Evolutionary conservation across 2,888 invertebrate species (phyloP).

Genomic region (Drosophila niveifrons): DNA sequence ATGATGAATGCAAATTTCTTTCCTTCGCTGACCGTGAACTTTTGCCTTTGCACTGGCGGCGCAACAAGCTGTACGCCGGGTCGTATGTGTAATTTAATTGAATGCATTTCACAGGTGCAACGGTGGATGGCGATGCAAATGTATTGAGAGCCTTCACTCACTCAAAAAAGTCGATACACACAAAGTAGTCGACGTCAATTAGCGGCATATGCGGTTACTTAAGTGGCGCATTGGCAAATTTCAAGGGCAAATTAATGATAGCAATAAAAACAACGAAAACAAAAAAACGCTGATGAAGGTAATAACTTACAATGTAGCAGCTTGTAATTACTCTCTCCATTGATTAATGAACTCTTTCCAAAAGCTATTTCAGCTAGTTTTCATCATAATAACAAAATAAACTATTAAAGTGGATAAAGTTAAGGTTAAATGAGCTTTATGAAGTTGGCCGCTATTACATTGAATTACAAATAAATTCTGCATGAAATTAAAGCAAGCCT

Average conservation of each 20-base stretch:
- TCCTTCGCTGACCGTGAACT: conserved; percentile 64
- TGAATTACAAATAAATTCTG: too few species aligned
- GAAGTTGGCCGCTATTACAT: too few species aligned
- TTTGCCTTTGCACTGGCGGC: conserved; percentile 57
- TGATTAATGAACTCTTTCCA: too few species aligned
- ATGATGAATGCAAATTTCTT: conserved; percentile 56
- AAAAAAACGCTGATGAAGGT: too few species aligned
- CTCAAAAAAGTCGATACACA: conserved; percentile 2
- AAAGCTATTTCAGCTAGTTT: too few species aligned
- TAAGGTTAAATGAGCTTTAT: too few species aligned
- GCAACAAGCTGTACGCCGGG: conserved; percentile 37
- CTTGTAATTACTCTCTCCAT: too few species aligned
- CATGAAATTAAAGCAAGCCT: too few species aligned
- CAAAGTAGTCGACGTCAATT: conserved; percentile 59
- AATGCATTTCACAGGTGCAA: conserved; percentile 22
- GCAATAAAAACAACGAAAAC: too few species aligned
- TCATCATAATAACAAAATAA: too few species aligned
- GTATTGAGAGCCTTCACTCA: conserved; percentile 2
- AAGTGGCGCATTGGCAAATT: conserved; percentile 5
- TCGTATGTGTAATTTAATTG: conserved; percentile 64
- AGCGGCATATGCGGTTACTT: conserved; percentile 19
- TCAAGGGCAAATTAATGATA: conserved; percentile 9
- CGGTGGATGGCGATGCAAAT: conserved; percentile 5
- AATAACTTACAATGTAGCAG: too few species aligned
- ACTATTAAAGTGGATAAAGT: too few species aligned